These are phyloP conservation scores for Ramphastos sulfuratus DNA, from an alignment of 2,113 vertebrate species.

Conservation along the genomic window DNA sequence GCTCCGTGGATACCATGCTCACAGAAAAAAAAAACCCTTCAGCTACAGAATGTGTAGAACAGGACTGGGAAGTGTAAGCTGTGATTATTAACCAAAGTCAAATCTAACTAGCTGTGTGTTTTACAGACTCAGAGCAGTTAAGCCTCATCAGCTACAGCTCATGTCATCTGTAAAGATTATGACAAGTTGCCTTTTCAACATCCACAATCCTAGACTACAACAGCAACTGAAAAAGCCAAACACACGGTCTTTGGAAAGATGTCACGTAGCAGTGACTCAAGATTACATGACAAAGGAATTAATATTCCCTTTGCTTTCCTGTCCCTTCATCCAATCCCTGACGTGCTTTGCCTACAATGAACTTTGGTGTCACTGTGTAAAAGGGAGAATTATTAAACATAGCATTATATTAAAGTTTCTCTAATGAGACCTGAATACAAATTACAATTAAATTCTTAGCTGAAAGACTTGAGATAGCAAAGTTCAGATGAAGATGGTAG, in stretches of 20 bases:
- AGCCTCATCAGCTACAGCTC: not conserved
- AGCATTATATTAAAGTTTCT: not conserved
- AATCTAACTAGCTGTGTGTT: not conserved
- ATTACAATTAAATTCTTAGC: not conserved
- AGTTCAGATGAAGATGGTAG: not conserved
- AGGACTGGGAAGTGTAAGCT: not conserved
- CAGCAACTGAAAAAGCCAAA: not conserved
- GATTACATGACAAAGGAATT: not conserved
- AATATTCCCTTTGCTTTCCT: not conserved
- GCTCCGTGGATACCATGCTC: not conserved
- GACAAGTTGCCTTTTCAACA: not conserved
- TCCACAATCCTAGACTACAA: not conserved
- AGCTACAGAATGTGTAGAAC: not conserved
- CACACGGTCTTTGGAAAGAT: not conserved
- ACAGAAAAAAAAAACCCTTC: not conserved
- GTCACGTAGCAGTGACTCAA: not conserved
- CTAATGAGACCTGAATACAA: not conserved
- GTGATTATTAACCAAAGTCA: not conserved
- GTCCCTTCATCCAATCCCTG: not conserved
- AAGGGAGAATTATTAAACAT: not conserved
- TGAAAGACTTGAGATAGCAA: not conserved
- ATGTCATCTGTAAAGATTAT: not conserved
- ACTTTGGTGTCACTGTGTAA: not conserved
- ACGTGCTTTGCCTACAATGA: not conserved
- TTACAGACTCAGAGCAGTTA: not conserved